Base-by-base conservation (phyloP, 2,797 vertebrate genomes). In the Chloroceryle amazona region DNA sequence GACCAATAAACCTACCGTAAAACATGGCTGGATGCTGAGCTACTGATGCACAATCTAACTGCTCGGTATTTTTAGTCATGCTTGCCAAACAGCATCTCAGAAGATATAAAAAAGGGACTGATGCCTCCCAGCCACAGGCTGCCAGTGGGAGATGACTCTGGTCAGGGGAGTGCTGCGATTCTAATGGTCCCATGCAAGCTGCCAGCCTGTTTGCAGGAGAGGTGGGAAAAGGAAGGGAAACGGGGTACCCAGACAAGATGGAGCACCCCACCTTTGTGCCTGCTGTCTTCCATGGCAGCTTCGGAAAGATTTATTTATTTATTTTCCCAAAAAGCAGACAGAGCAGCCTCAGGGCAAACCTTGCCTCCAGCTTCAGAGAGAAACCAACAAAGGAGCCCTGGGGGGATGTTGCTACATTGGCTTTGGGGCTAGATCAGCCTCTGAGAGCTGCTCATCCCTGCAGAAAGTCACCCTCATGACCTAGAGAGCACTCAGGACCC, bases 281-380 rank as follows among this genome's bases (percentile, higher is more conserved):
- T 57, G 29, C 35, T 74, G 12, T 39, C 49, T 89, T 37, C n/a
- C 22, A 78, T 6, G 14, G 19, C 21, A 83, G 13, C 39, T 47
- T 25, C 51, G 14, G 42, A 52, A 66, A 76, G 1, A 1, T 29
- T 37, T 37, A 37, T 37, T 37, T 37, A 37, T 37, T 37, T 37
- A 9, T 37, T 37, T 37, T 37, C 37, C 37, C 37, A 37, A 81
- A 79, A 83, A 58, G 72, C 14, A 16, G 51, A 61, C 12, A 29
- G 0, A 2, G 14, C 29, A 89, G 65, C 6, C 8, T 71, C 57
- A 25, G 0, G 1, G 31, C n/a, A 81, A 63, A 25, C 14, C 13
- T 46, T 35, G 60, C 16, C 61, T 81, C 35, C 57, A 74, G 80
- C 47, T 6, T 6, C n/a, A 67, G 47, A 70, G 28, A 72, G 10